Base-by-base conservation (phyloP, 2,888 invertebrate species). In the Aspidiotus rigidus region DNA sequence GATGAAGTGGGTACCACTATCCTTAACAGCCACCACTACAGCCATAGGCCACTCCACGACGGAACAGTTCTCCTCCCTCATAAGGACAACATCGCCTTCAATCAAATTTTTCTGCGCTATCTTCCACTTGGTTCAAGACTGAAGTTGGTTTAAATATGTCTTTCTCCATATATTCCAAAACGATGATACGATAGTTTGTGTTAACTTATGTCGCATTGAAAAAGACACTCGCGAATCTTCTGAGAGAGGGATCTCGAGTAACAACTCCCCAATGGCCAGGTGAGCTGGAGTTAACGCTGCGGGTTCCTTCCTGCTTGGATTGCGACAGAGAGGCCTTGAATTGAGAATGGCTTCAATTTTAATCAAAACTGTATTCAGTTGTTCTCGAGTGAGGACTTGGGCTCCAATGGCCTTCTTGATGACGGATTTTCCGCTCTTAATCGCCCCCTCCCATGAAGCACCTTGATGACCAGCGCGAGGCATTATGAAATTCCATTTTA, bases 301-400 rank as follows among this genome's bases (percentile, higher is more conserved):
- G 60, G 11, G 28, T 40, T 11, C 60, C 9, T 60, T 39, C n/a
- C 60, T 39, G 28, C 9, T 39, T 7, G 11, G 13, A 40, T 17
- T 10, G n/a, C 60, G 60, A n/a, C n/a, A n/a, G n/a, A n/a, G n/a
- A n/a, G n/a, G n/a, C n/a, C n/a, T n/a, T n/a, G n/a, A n/a, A n/a
- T 60, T 60, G 9, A 60, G 28, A 39, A 60, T 60, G 8, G 56
- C 56, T 15, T 67, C 70, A 13, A 67, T n/a, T 2, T 16, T 13
- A 7, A 16, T 16, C 1, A 67, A 57, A 10, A 64, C 56, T 56
- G 56, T 56, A 56, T 13, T 15, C 9, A 56, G 15, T 15, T 56
- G 10, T 8, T 56, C 56, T n/a, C 49, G 60, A 1, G 40, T 64
- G 7, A 64, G 28, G 1, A 53, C 28, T 56, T 56, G 56, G 15